Evolutionary conservation across 1,140 invertebrate species (phyloP), one percentile per base, ranked within the genome.

Genomic region (Ooceraea biroi): DNA sequence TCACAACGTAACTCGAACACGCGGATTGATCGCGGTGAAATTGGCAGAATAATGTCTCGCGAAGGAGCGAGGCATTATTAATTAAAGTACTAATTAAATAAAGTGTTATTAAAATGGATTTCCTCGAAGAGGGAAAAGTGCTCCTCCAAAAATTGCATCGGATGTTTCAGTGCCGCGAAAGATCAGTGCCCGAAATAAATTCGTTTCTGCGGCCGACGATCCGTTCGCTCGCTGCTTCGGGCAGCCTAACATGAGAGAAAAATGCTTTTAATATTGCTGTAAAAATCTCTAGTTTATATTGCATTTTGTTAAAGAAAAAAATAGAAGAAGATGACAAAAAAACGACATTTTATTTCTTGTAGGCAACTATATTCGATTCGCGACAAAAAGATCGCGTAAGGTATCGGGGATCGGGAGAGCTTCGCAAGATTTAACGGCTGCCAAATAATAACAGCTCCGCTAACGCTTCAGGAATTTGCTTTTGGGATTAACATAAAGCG

Each of bases 391-490:
- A 46, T 17, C 27, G n/a, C 52, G 17, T 7, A 27, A 41, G 50
- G n/a, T 61, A 30, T 19, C 14, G 46, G 17, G 27, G 48, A n/a
- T 10, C 55, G 57, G 46, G 66, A 58, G 46, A 58, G 46, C 61
- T 82, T 85, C 12, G 80, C 87, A 41, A 82, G 74, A 36, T n/a
- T 17, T 88, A 89, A 86, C 55, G 60, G 82, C 58, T 71, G 71
- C 46, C 61, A 83, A 73, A 85, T 90, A 87, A 69, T 83, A 87
- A 82, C 82, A 91, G 76, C 85, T 65, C 84, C 85, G 90, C 90
- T 92, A 91, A 89, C 85, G 89, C 89, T 91, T 91, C 84, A 73
- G 74, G 87, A 89, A 80, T 85, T 92, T 88, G 84, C 85, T 91
- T 92, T 90, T 82, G 83, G 85, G 83, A 87, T 87, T 91, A 89